phyloP scores from a whole-genome alignment of 1,140 invertebrate species.

The Drosophila equinoxialis region DNA sequence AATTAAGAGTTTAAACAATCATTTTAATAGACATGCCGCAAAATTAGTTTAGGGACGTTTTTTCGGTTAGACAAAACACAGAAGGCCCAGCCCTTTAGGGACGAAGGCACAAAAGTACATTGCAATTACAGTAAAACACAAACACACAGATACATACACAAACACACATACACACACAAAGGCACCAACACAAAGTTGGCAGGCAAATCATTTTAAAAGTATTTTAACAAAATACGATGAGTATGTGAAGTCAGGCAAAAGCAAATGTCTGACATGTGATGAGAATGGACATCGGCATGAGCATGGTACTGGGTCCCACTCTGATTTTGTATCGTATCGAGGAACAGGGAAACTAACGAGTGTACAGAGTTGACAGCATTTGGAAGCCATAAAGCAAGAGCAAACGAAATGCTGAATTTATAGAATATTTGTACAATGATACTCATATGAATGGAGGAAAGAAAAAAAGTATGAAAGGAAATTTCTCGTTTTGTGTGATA shows the following conservation, averaged over 20 bases:
- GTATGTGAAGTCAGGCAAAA: constrained; percentile 11
- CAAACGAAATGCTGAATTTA: constrained; percentile 11
- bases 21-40: constrained; percentile 70
- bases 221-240: constrained; percentile 69
- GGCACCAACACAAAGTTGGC: constrained; percentile 31
- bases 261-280: constrained; percentile 23
- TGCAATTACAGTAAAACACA: constrained; percentile 67
- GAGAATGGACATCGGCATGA: background rate
- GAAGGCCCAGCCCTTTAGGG: constrained; percentile 34
- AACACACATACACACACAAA: constrained; percentile 19
- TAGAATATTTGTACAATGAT: constrained; percentile 12
- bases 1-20: constrained; percentile 78
- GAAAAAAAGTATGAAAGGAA: background rate
- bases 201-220: constrained; percentile 74
- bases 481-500: constrained; percentile 11
- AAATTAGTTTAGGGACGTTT: constrained; percentile 69
- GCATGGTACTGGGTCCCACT: background rate
- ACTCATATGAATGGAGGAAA: background rate
- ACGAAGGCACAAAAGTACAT: constrained; percentile 59
- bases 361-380: constrained; percentile 10
- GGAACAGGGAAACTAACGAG: constrained; percentile 18
- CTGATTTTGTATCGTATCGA: background rate
- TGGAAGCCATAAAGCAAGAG: constrained; percentile 6
- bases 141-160: constrained; percentile 27
- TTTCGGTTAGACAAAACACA: constrained; percentile 29